phyloP scores from a whole-genome alignment of 2,888 invertebrate genomes.

The Chromoteleia sp. region DNA sequence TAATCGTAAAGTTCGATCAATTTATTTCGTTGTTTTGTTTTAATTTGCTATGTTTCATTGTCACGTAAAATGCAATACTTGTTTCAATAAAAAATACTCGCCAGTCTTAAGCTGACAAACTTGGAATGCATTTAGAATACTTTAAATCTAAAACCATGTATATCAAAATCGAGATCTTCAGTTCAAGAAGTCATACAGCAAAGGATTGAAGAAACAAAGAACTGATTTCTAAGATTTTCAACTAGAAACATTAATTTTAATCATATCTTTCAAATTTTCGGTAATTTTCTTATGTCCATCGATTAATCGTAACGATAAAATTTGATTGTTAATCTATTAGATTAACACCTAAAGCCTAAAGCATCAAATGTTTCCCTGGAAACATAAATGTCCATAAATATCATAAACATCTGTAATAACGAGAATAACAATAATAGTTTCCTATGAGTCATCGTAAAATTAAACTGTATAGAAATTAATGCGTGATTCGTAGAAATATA shows the following conservation, averaged over 20 bases:
- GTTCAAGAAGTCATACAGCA: not conserved
- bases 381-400: conserved; percentile 4
- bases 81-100: conserved; percentile 25
- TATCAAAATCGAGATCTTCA: conserved; percentile 39
- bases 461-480: conserved; percentile 21
- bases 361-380: no score
- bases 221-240: not conserved
- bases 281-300: no score
- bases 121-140: conserved; percentile 23
- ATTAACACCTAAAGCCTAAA: no score
- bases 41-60: conserved; percentile 21
- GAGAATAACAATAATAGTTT: conserved; percentile 14
- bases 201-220: not conserved
- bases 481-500: conserved; percentile 21
- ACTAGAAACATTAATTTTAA: no score
- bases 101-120: conserved; percentile 33
- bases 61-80: conserved; percentile 9
- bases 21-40: conserved; percentile 40
- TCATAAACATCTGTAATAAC: conserved; percentile 25
- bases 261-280: no score
- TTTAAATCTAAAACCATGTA: conserved; percentile 5
- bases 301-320: not conserved
- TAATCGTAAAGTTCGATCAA: conserved; percentile 37
- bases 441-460: not conserved
- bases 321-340: no score